Percentiles rank a stretch among this genome's conserved stretches.
These are phyloP conservation scores for Rousettus madagascariensis DNA, from an alignment of 2,797 vertebrate genomes.

Conservation along the genomic window DNA sequence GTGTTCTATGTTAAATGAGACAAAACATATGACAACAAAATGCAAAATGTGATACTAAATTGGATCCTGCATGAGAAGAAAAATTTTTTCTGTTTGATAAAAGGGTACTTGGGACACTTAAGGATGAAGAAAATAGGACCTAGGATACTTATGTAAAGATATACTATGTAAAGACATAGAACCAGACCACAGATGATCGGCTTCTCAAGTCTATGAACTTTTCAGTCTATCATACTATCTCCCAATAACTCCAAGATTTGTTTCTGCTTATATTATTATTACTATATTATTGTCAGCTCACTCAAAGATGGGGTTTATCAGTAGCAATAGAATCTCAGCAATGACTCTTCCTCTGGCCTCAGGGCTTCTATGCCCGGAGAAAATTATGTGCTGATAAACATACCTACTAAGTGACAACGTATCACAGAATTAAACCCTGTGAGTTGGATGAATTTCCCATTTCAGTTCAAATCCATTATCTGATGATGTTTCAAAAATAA, in stretches of 20 bases:
- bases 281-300: neutral
- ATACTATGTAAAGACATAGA: neutral
- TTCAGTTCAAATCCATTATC: slow-evolving; percentile 62
- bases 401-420: slow-evolving; percentile 32
- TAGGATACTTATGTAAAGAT: neutral
- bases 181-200: neutral
- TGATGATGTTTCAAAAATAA: slow-evolving; percentile 61
- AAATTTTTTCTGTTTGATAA: neutral
- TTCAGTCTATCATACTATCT: neutral
- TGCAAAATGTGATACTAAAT: neutral
- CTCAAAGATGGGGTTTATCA: neutral
- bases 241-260: neutral
- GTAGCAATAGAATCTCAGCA: neutral
- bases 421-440: neutral
- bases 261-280: neutral
- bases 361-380: neutral
- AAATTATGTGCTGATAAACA: slow-evolving; percentile 23
- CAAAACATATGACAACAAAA: neutral
- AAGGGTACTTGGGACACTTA: neutral
- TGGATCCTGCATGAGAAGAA: neutral
- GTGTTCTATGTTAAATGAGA: neutral
- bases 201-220: neutral
- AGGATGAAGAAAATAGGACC: neutral
- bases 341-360: neutral
- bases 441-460: slow-evolving; percentile 14